Conservation (phyloP, 1,140 invertebrate genomes). For the Patella vulgata region DNA sequence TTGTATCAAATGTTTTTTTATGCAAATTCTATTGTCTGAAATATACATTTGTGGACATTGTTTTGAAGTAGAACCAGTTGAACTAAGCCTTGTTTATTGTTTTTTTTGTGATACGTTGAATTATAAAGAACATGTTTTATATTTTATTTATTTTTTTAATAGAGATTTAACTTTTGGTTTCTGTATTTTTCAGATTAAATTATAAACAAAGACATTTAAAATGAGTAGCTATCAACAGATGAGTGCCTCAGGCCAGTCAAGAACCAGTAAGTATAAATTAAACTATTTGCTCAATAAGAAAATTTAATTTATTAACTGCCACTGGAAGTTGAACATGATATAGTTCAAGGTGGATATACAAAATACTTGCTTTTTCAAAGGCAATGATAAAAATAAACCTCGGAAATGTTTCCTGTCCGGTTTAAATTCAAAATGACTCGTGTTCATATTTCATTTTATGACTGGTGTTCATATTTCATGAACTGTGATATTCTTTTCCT, state of each 20-base stretch:
- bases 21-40: no score
- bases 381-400: not conserved
- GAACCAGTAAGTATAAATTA: slow-evolving; percentile 38
- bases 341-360: not conserved
- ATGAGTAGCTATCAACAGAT: slow-evolving; percentile 46
- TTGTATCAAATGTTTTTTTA: no score
- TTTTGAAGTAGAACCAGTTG: no score
- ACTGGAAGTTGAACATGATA: not conserved
- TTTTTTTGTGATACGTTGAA: no score
- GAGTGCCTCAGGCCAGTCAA: slow-evolving; percentile 33
- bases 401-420: not conserved
- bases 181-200: no score
- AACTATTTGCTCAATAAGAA: not conserved
- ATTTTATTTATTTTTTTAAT: no score
- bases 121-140: no score
- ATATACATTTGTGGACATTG: no score
- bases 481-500: no score
- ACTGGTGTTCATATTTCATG: no score
- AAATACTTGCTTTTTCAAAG: not conserved
- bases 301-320: not conserved
- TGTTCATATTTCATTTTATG: not conserved
- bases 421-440: not conserved
- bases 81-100: no score
- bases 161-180: no score
- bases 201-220: not conserved